phyloP scores from a whole-genome alignment of 1,140 invertebrate species.

The Papilio glaucus region DNA sequence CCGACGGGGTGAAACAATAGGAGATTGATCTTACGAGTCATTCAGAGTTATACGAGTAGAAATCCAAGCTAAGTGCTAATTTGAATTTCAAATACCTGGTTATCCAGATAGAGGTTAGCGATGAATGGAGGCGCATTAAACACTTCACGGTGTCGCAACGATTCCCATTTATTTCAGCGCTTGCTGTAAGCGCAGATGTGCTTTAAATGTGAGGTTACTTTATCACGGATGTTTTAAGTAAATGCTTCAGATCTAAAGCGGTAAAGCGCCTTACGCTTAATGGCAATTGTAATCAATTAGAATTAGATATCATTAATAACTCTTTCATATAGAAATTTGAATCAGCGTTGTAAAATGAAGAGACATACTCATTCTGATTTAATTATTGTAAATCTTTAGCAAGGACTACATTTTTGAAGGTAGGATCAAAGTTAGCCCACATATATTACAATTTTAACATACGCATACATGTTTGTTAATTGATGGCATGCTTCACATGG shows the following conservation, averaged over 20 bases:
- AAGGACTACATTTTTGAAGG: too few relatives aligned
- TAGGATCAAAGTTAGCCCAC: too few relatives aligned
- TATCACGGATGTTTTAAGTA: conserved; percentile 32
- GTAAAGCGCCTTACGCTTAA: not conserved
- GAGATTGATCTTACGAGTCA: conserved; percentile 42
- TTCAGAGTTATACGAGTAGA: conserved; percentile 42
- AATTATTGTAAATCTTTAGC: too few relatives aligned
- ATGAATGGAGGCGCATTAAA: conserved; percentile 63
- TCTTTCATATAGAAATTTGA: not conserved
- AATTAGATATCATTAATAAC: not conserved
- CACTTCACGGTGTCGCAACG: conserved; percentile 38
- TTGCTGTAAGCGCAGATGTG: conserved; percentile 33
- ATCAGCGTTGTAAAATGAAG: too few relatives aligned
- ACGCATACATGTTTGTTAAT: too few relatives aligned
- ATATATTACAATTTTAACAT: too few relatives aligned
- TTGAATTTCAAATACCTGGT: conserved; percentile 69
- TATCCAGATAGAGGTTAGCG: conserved; percentile 64
- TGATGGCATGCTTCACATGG: too few relatives aligned
- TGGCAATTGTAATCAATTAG: not conserved
- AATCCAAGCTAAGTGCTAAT: conserved; percentile 54
- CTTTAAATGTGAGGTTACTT: conserved; percentile 29
- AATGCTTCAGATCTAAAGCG: not conserved
- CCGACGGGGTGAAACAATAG: conserved; percentile 10
- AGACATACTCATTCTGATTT: too few relatives aligned
- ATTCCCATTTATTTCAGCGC: conserved; percentile 30